Conservation (phyloP, 64 coral and sea anemone genomes). For the Pocillopora damicornis region DNA sequence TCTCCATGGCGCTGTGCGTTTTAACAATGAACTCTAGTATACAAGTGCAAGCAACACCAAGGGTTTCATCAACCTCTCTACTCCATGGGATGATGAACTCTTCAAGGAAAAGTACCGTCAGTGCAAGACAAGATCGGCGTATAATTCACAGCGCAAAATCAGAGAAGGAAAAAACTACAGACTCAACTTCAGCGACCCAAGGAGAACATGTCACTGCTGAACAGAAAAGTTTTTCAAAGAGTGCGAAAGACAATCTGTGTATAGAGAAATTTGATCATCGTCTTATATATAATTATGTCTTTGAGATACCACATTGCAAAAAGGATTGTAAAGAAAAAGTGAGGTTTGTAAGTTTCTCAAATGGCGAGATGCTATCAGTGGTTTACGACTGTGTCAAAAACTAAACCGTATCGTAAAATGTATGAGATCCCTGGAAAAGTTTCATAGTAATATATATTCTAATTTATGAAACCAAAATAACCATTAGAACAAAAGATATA, state of each 20-base stretch:
- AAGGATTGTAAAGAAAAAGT: not conserved
- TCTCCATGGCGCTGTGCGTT: not conserved
- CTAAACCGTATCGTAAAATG: not conserved
- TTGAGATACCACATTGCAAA: conserved; percentile 15
- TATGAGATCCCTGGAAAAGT: no score
- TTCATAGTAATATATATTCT: no score
- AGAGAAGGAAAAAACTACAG: not conserved
- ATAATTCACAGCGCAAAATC: not conserved
- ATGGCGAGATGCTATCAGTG: not conserved
- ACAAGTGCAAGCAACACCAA: not conserved
- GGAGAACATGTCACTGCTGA: not conserved
- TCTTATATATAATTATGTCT: not conserved
- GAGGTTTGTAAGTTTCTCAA: not conserved
- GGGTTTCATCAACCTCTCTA: not conserved
- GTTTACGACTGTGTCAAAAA: not conserved
- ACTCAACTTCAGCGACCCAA: not conserved
- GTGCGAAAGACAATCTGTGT: not conserved
- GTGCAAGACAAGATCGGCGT: not conserved
- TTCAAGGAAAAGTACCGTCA: not conserved
- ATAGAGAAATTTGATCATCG: not conserved
- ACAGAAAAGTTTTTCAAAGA: not conserved
- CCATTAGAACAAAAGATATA: no score
- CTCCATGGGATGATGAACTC: not conserved
- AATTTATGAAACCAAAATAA: no score
- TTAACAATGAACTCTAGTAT: not conserved